Evolutionary conservation across 1,140 invertebrate species (phyloP).

Genomic region (Cecropterus lyciades): DNA sequence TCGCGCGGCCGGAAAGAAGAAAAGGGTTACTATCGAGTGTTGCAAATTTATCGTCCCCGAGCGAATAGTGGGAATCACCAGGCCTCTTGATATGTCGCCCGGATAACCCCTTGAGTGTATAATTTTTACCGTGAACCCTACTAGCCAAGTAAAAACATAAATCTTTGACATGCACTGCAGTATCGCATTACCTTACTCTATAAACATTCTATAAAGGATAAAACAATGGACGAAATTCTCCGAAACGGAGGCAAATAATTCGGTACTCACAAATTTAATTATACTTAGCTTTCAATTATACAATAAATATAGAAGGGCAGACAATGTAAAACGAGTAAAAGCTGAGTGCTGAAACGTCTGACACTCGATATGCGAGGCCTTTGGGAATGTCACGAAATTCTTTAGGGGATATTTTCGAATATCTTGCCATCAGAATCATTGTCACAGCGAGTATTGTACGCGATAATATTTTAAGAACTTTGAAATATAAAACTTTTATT

Average conservation of each 20-base stretch:
- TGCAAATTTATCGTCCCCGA: slow-evolving; percentile 67
- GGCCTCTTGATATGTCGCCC: slow-evolving; percentile 64
- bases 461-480: slow-evolving; percentile 14
- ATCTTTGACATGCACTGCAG: slow-evolving; percentile 16
- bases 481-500: not conserved
- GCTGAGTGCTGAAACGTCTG: slow-evolving; percentile 47
- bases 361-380: slow-evolving; percentile 52
- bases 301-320: slow-evolving; percentile 29
- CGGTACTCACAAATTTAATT: slow-evolving; percentile 26
- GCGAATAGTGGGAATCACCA: slow-evolving; percentile 57
- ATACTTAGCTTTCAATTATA: slow-evolving; percentile 31
- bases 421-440: slow-evolving; percentile 46
- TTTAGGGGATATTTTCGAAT: slow-evolving; percentile 51
- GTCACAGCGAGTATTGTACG: slow-evolving; percentile 31
- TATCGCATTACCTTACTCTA: not conserved
- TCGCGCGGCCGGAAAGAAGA: slow-evolving; percentile 19
- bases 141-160: slow-evolving; percentile 33
- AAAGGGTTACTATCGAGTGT: slow-evolving; percentile 66
- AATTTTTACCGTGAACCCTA: slow-evolving; percentile 57
- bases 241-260: slow-evolving; percentile 8
- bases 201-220: not conserved
- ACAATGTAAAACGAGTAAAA: slow-evolving; percentile 35
- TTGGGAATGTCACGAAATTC: slow-evolving; percentile 43
- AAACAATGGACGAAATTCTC: slow-evolving; percentile 4
- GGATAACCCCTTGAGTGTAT: slow-evolving; percentile 62